Evolutionary conservation across 2,888 invertebrate species (phyloP), one percentile per base, ranked within the genome.

Genomic region (Apomyelois bistriatella): DNA sequence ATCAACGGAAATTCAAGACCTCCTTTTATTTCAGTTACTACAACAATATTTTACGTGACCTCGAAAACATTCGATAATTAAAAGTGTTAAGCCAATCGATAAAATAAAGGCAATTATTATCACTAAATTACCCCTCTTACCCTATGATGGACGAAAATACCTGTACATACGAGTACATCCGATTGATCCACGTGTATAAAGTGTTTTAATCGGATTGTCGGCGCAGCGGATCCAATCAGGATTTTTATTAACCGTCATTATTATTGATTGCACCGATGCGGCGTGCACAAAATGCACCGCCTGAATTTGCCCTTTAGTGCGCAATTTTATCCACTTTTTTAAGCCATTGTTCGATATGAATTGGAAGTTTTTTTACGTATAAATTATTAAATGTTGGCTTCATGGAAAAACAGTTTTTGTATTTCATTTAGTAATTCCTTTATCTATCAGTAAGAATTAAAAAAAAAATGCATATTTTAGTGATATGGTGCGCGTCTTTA

Each of bases 231-330:
- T 78, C 76, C 79, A 82, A 82, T 83, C 78, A 79, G 62, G 70
- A 68, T 74, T 82, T 83, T 82, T 82, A 83, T 82, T 77, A 80
- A 78, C 78, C 74, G 69, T 74, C 80, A 78, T 82, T 79, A 82
- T 79, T 77, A 81, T 84, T 78, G 74, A 84, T 80, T 77, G 78
- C 61, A 61, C 57, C 58, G 62, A 68, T 30, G 42, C 41, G 13
- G 40, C 42, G 13, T 3, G 36, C 43, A 30, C 13, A 36, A 52
- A 43, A 40, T 32, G 49, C 49, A 38, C n/a, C 12, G 13, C 13
- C 16, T n/a, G 30, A 15, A 32, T 50, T 50, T 32, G 38, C 49
- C 38, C 30, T 50, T 50, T 50, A 41, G n/a, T 50, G 38, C 49
- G 32, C 30, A 9, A 50, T 40, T 50, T 40, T 48, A 38, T 48